Conservation (phyloP, 2,797 vertebrate species). For the Telmatherina bonti region DNA sequence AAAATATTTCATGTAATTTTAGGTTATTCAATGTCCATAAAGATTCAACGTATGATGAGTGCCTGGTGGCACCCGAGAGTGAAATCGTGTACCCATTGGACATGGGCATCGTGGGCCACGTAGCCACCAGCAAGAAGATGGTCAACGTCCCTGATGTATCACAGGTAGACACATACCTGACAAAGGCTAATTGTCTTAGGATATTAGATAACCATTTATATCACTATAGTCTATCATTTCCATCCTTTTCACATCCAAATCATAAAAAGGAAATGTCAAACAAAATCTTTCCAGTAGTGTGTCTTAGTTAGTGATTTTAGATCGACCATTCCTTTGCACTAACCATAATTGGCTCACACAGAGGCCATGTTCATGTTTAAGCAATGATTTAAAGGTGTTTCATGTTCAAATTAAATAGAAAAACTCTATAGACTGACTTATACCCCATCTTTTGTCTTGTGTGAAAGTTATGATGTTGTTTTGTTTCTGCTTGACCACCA, state of each 20-base stretch:
- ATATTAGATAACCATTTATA: not conserved
- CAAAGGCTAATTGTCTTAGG: not conserved
- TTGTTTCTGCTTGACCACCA: constrained; percentile 48
- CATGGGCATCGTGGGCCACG: constrained; percentile 88
- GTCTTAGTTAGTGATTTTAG: too few species aligned
- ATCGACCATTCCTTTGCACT: not conserved
- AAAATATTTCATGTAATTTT: not conserved
- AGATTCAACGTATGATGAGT: constrained; percentile 84
- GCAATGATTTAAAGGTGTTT: not conserved
- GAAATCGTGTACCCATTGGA: constrained; percentile 93
- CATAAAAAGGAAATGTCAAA: not conserved
- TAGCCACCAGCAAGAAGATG: constrained; percentile 88
- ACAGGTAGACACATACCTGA: constrained; percentile 78
- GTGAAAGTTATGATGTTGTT: not conserved
- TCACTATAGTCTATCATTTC: not conserved
- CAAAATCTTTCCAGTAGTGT: too few species aligned
- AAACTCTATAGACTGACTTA: not conserved
- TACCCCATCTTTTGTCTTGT: too few species aligned
- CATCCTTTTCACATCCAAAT: not conserved
- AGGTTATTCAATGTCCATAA: constrained; percentile 89
- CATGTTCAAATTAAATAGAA: not conserved
- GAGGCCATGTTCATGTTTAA: not conserved
- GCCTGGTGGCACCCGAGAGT: constrained; percentile 87
- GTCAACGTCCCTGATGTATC: constrained; percentile 82
- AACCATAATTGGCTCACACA: not conserved